A percentile compares a stretch with the other conserved stretches of the same genome.
Conservation (phyloP, 2,888 invertebrate genomes). For the Dynastes hyllus region DNA sequence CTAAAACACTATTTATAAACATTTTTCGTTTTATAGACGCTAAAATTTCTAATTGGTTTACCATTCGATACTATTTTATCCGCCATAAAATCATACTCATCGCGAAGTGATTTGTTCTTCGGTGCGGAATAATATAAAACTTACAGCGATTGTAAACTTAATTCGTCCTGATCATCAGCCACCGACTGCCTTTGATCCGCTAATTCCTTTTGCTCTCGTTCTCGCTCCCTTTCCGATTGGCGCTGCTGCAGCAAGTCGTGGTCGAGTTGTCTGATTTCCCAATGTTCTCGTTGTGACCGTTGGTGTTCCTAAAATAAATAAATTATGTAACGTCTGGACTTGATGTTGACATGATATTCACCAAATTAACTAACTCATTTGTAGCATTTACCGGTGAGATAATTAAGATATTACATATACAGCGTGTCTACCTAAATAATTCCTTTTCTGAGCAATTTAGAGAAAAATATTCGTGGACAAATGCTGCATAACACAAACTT, state of each 20-base stretch:
- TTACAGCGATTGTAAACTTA: conserved; percentile 66
- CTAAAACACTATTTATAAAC: no score
- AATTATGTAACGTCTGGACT: conserved; percentile 36
- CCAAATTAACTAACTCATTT: conserved; percentile 8
- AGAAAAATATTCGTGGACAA: no score
- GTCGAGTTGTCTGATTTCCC: conserved; percentile 76
- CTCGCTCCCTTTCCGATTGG: conserved; percentile 76
- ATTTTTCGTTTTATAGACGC: not conserved
- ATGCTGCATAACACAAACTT: no score
- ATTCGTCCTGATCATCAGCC: conserved; percentile 66
- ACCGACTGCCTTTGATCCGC: conserved; percentile 67
- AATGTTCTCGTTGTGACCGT: conserved; percentile 76
- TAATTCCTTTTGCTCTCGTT: conserved; percentile 75
- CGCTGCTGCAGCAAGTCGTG: conserved; percentile 77
- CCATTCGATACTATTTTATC: not conserved
- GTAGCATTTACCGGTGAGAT: not conserved
- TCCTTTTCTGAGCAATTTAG: no score
- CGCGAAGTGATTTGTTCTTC: not conserved
- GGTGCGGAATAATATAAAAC: conserved; percentile 54
- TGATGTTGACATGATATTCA: conserved; percentile 18
- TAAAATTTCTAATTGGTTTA: conserved; percentile 2
- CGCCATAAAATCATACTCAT: not conserved
- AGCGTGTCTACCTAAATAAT: no score
- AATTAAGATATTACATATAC: no score
- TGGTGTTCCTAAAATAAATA: conserved; percentile 70